phyloP scores from a whole-genome alignment of 2,113 vertebrate genomes.

The Cephalopterus ornatus region DNA sequence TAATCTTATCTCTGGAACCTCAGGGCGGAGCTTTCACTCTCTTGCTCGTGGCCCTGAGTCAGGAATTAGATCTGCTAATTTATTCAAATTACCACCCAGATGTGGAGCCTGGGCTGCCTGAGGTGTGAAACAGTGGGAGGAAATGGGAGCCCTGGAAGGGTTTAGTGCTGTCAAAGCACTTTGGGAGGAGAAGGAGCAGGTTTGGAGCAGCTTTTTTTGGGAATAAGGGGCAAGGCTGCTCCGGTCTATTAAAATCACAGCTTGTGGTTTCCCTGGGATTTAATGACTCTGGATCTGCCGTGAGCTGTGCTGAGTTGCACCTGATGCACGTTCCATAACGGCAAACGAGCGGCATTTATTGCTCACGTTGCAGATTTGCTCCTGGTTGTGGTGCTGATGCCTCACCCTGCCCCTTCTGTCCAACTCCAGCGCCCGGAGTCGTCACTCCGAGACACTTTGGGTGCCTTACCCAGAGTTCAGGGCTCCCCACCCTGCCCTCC shows the following conservation, averaged over 20 bases:
- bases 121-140: not conserved
- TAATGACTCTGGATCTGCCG: rapidly evolving
- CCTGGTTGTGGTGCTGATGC: not conserved
- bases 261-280: not conserved
- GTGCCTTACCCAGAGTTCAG: not conserved
- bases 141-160: not conserved
- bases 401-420: not conserved
- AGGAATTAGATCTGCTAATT: not conserved
- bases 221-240: not conserved
- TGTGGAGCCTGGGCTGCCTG: not conserved
- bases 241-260: not conserved
- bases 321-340: rapidly evolving
- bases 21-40: not conserved
- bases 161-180: not conserved
- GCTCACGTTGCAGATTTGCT: rapidly evolving
- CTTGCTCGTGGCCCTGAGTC: not conserved
- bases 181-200: not conserved
- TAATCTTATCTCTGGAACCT: not conserved
- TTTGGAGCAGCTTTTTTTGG: not conserved
- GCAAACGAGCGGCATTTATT: not conserved
- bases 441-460: not conserved
- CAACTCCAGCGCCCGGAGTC: not conserved
- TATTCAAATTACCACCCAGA: not conserved
- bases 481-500: not conserved
- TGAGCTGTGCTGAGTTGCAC: not conserved